phyloP scores from a whole-genome alignment of 2,888 invertebrate species.

The Chloroclysta siterata region DNA sequence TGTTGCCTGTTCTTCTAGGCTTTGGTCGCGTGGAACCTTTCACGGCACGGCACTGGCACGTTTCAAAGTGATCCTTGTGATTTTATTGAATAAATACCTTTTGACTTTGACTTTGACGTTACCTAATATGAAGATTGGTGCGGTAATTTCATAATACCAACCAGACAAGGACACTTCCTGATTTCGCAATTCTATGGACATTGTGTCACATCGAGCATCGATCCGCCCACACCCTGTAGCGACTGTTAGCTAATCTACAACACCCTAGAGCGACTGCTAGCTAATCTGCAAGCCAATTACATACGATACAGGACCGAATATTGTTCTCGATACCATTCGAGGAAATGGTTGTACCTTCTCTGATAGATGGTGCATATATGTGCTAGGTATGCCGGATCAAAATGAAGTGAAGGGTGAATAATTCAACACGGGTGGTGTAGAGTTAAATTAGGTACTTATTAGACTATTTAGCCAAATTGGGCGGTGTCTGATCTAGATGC shows the following conservation, averaged over 20 bases:
- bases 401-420: neutral
- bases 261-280: constrained; percentile 17
- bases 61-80: no score
- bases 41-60: no score
- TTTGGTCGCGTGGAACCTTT: no score
- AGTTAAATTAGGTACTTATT: no score
- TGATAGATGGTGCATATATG: constrained; percentile 18
- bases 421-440: neutral
- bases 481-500: no score
- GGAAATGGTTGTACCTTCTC: constrained; percentile 18
- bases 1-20: no score
- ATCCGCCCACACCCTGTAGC: constrained; percentile 58
- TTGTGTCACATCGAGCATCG: constrained; percentile 77
- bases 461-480: no score
- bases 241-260: constrained; percentile 22
- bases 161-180: constrained; percentile 14
- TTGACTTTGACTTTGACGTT: no score
- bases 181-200: constrained; percentile 34
- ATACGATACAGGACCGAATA: constrained; percentile 75
- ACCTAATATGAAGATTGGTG: no score
- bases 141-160: no score
- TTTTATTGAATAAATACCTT: no score
- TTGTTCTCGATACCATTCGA: constrained; percentile 65
- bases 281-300: constrained; percentile 72
- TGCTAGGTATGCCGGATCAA: neutral